Conservation (phyloP, 2,113 vertebrate species). For the Protobothrops flavoviridis region DNA sequence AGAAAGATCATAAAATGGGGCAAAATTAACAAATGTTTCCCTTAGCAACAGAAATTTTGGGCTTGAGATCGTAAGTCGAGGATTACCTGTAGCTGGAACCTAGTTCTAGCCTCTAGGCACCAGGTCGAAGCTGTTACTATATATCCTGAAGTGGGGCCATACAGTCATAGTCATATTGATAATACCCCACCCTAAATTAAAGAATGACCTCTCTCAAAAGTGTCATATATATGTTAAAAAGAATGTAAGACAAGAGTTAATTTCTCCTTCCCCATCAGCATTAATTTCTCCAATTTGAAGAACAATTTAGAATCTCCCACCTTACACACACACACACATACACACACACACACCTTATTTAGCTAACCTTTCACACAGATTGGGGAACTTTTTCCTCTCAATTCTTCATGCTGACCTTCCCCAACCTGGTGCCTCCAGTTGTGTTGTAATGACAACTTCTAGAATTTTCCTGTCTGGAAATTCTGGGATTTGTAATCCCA, state of each 20-base stretch:
- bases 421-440: background rate
- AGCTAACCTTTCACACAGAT: background rate
- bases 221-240: background rate
- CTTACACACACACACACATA: too few relatives aligned
- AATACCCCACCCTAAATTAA: background rate
- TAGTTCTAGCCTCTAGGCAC: background rate
- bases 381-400: background rate
- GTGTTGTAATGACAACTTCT: background rate
- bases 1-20: background rate
- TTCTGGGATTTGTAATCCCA: background rate
- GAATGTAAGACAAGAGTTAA: background rate
- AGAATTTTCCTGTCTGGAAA: background rate
- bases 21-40: background rate
- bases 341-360: background rate
- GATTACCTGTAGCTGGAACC: background rate
- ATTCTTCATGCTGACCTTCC: background rate
- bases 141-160: background rate
- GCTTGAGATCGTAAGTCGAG: background rate
- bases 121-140: background rate
- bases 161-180: background rate
- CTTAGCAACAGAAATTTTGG: background rate
- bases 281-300: background rate
- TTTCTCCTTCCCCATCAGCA: background rate
- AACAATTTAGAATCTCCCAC: too few relatives aligned
- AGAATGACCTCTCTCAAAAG: background rate